Evolutionary conservation across 2,888 invertebrate genomes (phyloP), one percentile per base, ranked within the genome.

Genomic region (Drosophila subquinaria): DNA sequence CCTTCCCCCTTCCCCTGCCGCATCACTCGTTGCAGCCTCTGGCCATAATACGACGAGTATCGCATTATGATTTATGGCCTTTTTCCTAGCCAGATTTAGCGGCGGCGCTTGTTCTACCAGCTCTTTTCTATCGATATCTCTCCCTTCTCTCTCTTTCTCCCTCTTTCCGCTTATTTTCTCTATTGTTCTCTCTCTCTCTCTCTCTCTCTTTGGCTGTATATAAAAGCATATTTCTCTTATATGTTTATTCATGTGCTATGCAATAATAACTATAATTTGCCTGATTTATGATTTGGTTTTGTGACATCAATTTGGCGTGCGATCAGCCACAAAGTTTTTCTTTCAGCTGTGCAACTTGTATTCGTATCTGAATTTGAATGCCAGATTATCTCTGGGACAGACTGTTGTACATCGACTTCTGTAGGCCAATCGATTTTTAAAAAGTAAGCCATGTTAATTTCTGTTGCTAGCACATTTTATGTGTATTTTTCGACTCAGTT

Each of bases 191-290:
- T n/a, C n/a, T 1, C 30, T 17, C 17, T 42, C 30, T 33, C 6
- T 42, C 17, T 30, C 15, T 17, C 8, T 40, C 11, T 15, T 0
- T 43, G 27, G 27, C 17, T 47, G 33, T 63, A 55, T 57, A 59
- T 51, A 40, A 42, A 66, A 40, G 56, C 69, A 67, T 63, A 59
- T 47, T 15, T 64, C 38, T 40, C 36, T 52, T 67, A 57, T 63
- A 72, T 82, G 67, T 75, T 67, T 71, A 81, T 67, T 66, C 75
- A 69, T 75, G 64, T 72, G 71, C 71, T 70, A 76, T 80, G 81
- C 73, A 81, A 81, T 87, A 84, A 89, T 87, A 84, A 81, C 87
- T 74, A 89, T 87, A 84, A 84, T 84, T 89, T 84, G 79, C 87
- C 64, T 84, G 89, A 84, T 84, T 84, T 89, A 84, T 84, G 88